phyloP scores from a whole-genome alignment of 2,113 vertebrate genomes.

The Perca schrenkii region DNA sequence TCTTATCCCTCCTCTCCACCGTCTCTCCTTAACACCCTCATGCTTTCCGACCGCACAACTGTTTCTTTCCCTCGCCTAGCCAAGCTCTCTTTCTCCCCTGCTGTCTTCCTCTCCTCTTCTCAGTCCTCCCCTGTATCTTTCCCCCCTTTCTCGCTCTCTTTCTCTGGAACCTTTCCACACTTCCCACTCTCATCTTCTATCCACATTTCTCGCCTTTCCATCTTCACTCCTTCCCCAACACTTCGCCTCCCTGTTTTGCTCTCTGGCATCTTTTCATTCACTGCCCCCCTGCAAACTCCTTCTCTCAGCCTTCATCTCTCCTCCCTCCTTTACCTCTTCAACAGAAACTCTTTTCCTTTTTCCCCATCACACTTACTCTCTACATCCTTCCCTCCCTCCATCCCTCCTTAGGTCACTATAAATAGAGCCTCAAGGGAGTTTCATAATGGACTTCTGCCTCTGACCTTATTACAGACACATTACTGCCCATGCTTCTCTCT shows the following conservation, averaged over 20 bases:
- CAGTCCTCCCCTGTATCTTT: slow-evolving; percentile 3
- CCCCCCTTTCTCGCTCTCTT: slow-evolving; percentile 18
- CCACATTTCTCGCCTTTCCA: slow-evolving; percentile 37
- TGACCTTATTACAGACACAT: slow-evolving; percentile 81
- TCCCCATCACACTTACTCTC: slow-evolving; percentile 31
- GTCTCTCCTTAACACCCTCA: slow-evolving; percentile 32
- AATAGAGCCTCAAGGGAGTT: slow-evolving; percentile 68
- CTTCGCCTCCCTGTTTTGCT: slow-evolving; percentile 37
- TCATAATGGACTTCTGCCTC: slow-evolving; percentile 75
- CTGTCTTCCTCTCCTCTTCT: slow-evolving; percentile 12
- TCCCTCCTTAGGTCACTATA: slow-evolving; percentile 63
- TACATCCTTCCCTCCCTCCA: slow-evolving; percentile 14
- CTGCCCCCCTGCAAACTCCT: slow-evolving; percentile 5
- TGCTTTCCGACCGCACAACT: slow-evolving; percentile 37
- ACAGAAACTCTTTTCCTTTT: slow-evolving; percentile 32
- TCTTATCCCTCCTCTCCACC: slow-evolving; percentile 44
- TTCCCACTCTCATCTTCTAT: slow-evolving; percentile 47
- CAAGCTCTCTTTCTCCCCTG: slow-evolving; percentile 32
- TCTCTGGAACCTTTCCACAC: slow-evolving; percentile 53
- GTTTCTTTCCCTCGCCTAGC: slow-evolving; percentile 17
- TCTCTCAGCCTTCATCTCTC: slow-evolving; percentile 21
- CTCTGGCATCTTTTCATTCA: slow-evolving; percentile 43
- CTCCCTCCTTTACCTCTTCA: slow-evolving; percentile 31
- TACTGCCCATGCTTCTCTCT: slow-evolving; percentile 64
- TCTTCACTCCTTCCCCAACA: slow-evolving; percentile 37